phyloP scores from a whole-genome alignment of 2,113 vertebrate genomes.

The Zootoca vivipara region DNA sequence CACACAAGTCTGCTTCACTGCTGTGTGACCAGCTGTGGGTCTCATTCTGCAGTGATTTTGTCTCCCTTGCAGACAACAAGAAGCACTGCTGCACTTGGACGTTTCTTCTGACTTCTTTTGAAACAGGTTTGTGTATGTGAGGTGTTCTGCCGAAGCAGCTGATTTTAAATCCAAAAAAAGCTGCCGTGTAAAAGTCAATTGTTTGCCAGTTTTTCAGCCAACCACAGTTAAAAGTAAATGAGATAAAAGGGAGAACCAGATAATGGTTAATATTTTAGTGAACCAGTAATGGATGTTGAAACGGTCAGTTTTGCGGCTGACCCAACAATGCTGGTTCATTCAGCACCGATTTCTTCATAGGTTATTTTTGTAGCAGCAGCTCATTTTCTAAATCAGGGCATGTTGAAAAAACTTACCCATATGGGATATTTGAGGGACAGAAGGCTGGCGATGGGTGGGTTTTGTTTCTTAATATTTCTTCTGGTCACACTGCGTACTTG shows the following conservation, averaged over 20 bases:
- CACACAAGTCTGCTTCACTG: background rate
- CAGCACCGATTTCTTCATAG: background rate
- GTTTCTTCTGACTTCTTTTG: constrained; percentile 20
- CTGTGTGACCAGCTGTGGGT: background rate
- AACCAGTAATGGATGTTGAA: background rate
- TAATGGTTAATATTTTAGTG: background rate
- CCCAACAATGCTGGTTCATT: background rate
- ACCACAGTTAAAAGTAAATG: background rate
- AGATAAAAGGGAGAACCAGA: background rate
- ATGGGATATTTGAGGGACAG: background rate
- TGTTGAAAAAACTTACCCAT: background rate
- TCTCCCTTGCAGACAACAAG: background rate
- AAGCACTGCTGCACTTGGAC: background rate
- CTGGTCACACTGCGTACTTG: background rate
- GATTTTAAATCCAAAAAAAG: background rate
- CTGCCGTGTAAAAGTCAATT: constrained; percentile 23
- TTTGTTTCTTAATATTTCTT: background rate
- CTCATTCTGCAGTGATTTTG: background rate
- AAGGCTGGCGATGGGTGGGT: background rate
- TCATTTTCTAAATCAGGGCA: too few relatives aligned
- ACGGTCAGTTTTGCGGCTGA: background rate
- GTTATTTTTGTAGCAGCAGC: background rate
- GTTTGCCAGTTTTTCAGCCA: background rate
- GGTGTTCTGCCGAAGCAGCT: constrained; percentile 7
- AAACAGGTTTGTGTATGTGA: background rate